Evolutionary conservation across 2,797 vertebrate genomes (phyloP).

Genomic region (Phylloscopus collybita): DNA sequence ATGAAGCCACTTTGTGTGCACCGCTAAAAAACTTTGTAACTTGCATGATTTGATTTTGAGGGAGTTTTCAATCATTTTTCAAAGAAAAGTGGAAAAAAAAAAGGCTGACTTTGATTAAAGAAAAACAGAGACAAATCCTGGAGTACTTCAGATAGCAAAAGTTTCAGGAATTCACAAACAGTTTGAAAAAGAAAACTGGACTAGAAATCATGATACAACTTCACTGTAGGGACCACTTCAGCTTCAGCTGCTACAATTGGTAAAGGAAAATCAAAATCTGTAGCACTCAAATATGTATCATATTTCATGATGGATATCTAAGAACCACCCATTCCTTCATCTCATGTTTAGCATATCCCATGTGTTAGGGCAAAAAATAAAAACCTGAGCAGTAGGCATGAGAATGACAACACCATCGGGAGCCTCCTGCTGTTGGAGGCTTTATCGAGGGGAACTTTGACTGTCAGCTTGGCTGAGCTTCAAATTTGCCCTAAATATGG

Average conservation of each 20-base stretch:
- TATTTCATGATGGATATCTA: slow-evolving; percentile 8
- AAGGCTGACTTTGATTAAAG: not conserved
- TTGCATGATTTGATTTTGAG: not conserved
- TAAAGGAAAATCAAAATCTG: slow-evolving; percentile 10
- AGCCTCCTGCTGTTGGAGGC: slow-evolving; percentile 71
- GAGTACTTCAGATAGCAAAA: not conserved
- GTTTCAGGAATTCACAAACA: not conserved
- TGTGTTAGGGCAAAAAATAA: slow-evolving; percentile 55
- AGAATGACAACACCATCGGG: slow-evolving; percentile 71
- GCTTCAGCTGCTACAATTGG: not conserved
- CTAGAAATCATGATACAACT: not conserved
- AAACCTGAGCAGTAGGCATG: slow-evolving; percentile 74
- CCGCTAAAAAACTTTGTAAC: not conserved
- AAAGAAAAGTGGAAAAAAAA: not conserved
- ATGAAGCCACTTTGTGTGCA: not conserved
- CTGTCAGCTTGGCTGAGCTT: slow-evolving; percentile 76
- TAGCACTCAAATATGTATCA: not conserved
- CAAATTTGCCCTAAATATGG: slow-evolving; percentile 67
- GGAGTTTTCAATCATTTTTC: not conserved
- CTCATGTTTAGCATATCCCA: slow-evolving; percentile 34
- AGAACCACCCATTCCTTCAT: slow-evolving; percentile 2
- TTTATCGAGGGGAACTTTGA: slow-evolving; percentile 66
- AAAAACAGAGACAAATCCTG: not conserved
- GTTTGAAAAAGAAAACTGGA: not conserved
- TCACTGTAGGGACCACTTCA: not conserved